Evolutionary conservation across 2,113 vertebrate species (phyloP).

Genomic region (Geococcyx californianus): DNA sequence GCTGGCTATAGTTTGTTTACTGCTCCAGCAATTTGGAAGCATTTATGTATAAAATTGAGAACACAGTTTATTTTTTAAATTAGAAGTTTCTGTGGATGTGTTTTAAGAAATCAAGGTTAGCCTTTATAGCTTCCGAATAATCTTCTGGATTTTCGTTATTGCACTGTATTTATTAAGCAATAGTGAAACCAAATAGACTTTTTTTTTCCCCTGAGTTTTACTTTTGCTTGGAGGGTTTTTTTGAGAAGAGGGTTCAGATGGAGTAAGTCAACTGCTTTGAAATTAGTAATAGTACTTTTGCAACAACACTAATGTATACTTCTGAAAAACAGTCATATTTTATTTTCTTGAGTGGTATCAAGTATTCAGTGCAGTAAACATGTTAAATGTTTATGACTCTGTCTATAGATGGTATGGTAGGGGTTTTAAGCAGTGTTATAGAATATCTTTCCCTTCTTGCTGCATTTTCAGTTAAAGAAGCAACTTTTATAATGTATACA

Average conservation of each 20-base stretch:
- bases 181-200: not conserved
- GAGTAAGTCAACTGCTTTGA: not conserved
- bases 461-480: not conserved
- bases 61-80: not conserved
- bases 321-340: not conserved
- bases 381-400: not conserved
- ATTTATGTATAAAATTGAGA: not conserved
- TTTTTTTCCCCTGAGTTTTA: not conserved
- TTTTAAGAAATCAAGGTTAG: not conserved
- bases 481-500: not conserved
- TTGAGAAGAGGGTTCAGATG: not conserved
- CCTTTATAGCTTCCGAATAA: not conserved
- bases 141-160: not conserved
- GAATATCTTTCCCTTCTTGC: not conserved
- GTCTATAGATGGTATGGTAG: not conserved
- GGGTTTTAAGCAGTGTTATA: not conserved
- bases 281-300: not conserved
- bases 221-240: not conserved
- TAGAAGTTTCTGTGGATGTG: not conserved
- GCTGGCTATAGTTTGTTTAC: not conserved
- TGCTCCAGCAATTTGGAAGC: not conserved
- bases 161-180: not conserved
- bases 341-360: not conserved
- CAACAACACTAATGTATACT: not conserved
- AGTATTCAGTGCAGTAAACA: not conserved